phyloP scores from a whole-genome alignment of 2,888 invertebrate species.

The Ennomos fuscantarius region DNA sequence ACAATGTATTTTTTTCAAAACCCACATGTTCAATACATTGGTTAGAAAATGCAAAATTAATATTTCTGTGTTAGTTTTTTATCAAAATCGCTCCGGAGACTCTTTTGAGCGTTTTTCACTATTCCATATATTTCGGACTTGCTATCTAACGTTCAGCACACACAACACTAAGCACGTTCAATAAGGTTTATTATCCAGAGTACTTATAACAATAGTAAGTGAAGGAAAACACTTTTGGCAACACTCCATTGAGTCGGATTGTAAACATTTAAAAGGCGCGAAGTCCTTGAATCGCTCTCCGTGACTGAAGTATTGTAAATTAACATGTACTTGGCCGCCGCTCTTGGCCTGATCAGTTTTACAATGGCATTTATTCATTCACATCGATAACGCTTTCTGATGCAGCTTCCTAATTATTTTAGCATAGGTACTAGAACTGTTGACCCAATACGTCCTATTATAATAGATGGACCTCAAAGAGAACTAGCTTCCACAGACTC shows the following conservation, averaged over 20 bases:
- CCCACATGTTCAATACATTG: too few species aligned
- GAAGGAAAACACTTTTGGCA: constrained; percentile 56
- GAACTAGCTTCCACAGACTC: too few species aligned
- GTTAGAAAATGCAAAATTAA: too few species aligned
- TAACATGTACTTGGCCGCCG: constrained; percentile 55
- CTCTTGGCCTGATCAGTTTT: constrained; percentile 42
- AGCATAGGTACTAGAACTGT: constrained; percentile 3
- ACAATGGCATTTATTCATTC: constrained; percentile 53
- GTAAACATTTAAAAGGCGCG: constrained; percentile 69
- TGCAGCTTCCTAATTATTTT: constrained; percentile 34
- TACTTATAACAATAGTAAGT: background rate
- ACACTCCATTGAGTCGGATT: constrained; percentile 52
- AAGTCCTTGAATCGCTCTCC: constrained; percentile 65
- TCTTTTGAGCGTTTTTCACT: too few species aligned
- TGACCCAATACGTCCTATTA: constrained; percentile 3
- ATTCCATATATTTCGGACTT: too few species aligned
- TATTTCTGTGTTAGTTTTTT: too few species aligned
- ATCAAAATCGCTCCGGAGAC: too few species aligned
- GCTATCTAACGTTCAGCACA: too few species aligned
- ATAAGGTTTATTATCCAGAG: too few species aligned
- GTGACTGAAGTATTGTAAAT: constrained; percentile 69
- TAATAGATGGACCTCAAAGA: background rate
- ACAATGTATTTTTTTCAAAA: too few species aligned
- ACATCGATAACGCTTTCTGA: constrained; percentile 30
- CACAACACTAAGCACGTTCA: too few species aligned